These are phyloP conservation scores for Atta colombica DNA, from an alignment of 1,140 invertebrate species.

Conservation along the genomic window DNA sequence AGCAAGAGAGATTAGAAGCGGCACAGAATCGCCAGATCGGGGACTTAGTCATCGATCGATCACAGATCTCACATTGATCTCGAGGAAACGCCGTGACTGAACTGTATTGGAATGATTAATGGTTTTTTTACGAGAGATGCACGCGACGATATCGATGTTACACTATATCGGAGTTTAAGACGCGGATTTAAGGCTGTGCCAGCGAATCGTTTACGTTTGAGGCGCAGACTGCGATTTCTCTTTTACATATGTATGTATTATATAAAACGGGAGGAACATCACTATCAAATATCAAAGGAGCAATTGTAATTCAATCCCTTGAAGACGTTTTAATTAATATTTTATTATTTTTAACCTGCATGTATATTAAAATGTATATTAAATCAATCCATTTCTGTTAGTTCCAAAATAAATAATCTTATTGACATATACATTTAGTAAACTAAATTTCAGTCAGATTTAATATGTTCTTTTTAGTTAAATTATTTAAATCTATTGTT, in stretches of 20 bases:
- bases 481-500: no score
- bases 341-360: no score
- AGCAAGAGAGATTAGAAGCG: background rate
- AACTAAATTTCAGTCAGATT: no score
- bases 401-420: no score
- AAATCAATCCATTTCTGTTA: no score
- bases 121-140: constrained; percentile 15
- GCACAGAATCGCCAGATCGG: constrained; percentile 56
- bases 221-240: background rate
- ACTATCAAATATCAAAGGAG: no score
- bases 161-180: background rate
- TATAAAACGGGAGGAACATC: background rate
- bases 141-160: constrained; percentile 38
- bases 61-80: constrained; percentile 20
- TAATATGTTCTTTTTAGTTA: no score
- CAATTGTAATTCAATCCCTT: no score
- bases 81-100: constrained; percentile 43
- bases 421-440: no score
- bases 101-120: constrained; percentile 47
- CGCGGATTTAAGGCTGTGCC: constrained; percentile 1
- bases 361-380: no score
- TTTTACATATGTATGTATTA: no score
- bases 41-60: background rate
- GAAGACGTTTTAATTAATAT: no score
- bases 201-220: background rate